Percentiles rank a stretch among this genome's conserved stretches.
These are phyloP conservation scores for Nephrotoma appendiculata DNA, from an alignment of 2,888 invertebrate species.

Conservation along the genomic window DNA sequence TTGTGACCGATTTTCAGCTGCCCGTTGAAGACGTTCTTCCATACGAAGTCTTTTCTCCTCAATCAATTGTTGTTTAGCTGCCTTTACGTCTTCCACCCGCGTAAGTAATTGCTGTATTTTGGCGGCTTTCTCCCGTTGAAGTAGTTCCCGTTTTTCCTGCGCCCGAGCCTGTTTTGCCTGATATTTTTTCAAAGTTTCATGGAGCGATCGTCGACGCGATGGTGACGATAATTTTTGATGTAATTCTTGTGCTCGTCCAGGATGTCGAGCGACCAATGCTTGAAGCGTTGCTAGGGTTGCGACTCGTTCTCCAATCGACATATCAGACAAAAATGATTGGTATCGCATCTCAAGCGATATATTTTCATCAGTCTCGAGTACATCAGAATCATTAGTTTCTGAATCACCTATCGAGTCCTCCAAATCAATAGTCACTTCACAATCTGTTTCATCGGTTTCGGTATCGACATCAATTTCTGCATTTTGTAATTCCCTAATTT, in stretches of 20 bases:
- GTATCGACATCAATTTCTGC: slow-evolving; percentile 63
- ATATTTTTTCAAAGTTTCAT: slow-evolving; percentile 61
- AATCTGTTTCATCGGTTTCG: slow-evolving; percentile 60
- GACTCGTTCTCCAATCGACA: slow-evolving; percentile 77
- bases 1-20: slow-evolving; percentile 79
- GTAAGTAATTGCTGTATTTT: slow-evolving; percentile 74
- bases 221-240: slow-evolving; percentile 88
- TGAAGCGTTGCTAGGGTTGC: slow-evolving; percentile 65
- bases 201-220: slow-evolving; percentile 69
- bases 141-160: slow-evolving; percentile 65
- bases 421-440: slow-evolving; percentile 26
- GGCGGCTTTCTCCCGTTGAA: slow-evolving; percentile 70
- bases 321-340: slow-evolving; percentile 51
- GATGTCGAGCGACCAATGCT: slow-evolving; percentile 71
- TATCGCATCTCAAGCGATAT: slow-evolving; percentile 50
- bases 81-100: slow-evolving; percentile 71
- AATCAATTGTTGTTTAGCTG: slow-evolving; percentile 72
- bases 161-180: slow-evolving; percentile 88
- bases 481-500: slow-evolving; percentile 58
- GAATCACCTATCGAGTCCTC: slow-evolving; percentile 11
- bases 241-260: slow-evolving; percentile 78
- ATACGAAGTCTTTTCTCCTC: slow-evolving; percentile 64
- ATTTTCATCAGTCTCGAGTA: slow-evolving; percentile 22
- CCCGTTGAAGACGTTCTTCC: slow-evolving; percentile 64
- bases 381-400: background rate